phyloP scores from a whole-genome alignment of 2,888 invertebrate genomes.

The Agrochola circellaris region DNA sequence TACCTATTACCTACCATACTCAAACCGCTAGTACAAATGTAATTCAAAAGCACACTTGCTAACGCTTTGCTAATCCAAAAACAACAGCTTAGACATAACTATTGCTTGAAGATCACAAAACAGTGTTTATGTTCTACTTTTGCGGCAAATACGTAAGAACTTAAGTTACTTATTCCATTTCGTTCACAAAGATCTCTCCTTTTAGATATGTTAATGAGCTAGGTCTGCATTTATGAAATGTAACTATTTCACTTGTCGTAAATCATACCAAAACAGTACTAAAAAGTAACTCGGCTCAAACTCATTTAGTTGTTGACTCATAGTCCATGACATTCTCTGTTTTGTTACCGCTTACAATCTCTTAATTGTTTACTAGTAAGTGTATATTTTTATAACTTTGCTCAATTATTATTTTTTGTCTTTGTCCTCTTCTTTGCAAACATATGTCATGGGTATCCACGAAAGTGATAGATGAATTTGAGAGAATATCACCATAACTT shows the following conservation, averaged over 20 bases:
- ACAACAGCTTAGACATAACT: neutral
- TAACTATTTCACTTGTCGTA: neutral
- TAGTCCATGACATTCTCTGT: conserved; percentile 50
- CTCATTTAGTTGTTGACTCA: conserved; percentile 8
- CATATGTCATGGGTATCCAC: neutral
- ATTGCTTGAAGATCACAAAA: neutral
- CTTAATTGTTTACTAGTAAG: conserved; percentile 16
- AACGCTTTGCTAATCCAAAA: neutral
- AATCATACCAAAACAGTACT: conserved; percentile 24
- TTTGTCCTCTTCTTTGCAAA: neutral
- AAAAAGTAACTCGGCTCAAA: conserved; percentile 11
- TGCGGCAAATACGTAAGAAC: neutral
- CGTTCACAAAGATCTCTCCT: neutral
- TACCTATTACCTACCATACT: neutral
- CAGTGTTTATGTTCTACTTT: neutral
- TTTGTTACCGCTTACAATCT: conserved; percentile 32
- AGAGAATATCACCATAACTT: neutral
- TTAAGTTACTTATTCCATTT: neutral
- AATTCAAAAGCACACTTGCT: neutral
- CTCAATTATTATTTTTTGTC: neutral
- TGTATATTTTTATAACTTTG: neutral
- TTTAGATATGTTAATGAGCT: neutral
- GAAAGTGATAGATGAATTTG: neutral
- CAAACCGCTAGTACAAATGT: neutral
- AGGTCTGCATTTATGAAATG: neutral